Evolutionary conservation across 2,797 vertebrate species (phyloP), one percentile per base, ranked within the genome.

Genomic region (Epinephelus awoara): DNA sequence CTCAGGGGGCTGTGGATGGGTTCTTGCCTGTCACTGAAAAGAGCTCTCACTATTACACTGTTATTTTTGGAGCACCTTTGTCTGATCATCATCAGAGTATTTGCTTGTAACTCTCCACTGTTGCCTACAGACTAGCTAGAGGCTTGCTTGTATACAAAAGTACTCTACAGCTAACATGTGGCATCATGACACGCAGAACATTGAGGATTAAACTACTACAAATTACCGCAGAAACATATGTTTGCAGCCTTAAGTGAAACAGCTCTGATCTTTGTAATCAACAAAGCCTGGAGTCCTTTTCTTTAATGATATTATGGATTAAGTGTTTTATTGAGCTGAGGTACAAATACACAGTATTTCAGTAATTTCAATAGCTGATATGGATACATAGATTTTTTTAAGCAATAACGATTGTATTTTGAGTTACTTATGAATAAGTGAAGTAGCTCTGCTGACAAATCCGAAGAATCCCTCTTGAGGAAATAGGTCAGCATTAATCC

Each of bases 401-500:
- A 55, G 44, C 19, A 38, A 12, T 23, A 19, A 54, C 13, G 18
- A 15, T 18, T 58, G 14, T 5, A 12, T 19, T 68, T 58, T 55
- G 17, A 46, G 0, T 6, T 10, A 61, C 64, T 71, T 52, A n/a
- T 38, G n/a, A 44, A 59, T 6, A 66, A 23, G 57, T 67, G 55
- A 80, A 62, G 55, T 11, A 27, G 25, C 42, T 62, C 49, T 18
- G 52, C 80, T 72, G 82, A 72, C 68, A 50, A 40, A 77, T 76
- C 38, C 61, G 34, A 72, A 82, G 79, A 84, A 75, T 58, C 62
- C 27, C 42, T 72, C 40, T 47, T 65, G 49, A 62, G 44, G 65
- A 85, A 87, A 71, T 75, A 72, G 72, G 67, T 82, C 68, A 70
- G 81, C 69, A 75, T 64, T 81, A 84, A 87, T 77, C 67, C 69